Conservation (phyloP, 2,888 invertebrate genomes). For the Rhagium mordax region DNA sequence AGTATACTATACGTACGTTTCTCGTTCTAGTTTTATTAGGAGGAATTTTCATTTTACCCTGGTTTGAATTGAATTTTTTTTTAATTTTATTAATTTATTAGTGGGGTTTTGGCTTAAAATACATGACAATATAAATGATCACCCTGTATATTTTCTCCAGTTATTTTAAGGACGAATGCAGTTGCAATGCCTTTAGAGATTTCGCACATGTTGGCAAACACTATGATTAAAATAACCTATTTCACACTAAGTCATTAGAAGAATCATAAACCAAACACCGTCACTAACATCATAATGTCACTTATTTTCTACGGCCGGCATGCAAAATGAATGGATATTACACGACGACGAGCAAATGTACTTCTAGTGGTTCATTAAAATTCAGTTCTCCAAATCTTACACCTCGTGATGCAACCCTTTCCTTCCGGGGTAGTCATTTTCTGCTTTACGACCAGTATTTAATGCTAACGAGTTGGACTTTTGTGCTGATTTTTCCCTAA, state of each 20-base stretch:
- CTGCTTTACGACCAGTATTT: conserved; percentile 22
- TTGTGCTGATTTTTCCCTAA: conserved; percentile 33
- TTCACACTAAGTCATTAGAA: neutral
- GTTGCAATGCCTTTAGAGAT: neutral
- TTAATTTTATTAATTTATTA: too few species aligned
- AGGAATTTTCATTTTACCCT: too few species aligned
- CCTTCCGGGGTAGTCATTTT: conserved; percentile 21
- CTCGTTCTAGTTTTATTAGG: too few species aligned
- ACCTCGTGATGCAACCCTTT: conserved; percentile 29
- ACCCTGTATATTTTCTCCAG: too few species aligned
- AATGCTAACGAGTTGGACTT: conserved; percentile 33
- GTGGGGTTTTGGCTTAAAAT: too few species aligned
- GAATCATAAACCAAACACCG: conserved; percentile 15
- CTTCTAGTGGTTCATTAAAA: conserved; percentile 48
- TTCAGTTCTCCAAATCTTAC: conserved; percentile 44
- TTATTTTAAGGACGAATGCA: neutral
- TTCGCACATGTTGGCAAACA: neutral
- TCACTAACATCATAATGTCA: conserved; percentile 20
- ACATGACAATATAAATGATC: too few species aligned
- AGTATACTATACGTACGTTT: too few species aligned
- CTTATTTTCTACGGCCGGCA: conserved; percentile 2
- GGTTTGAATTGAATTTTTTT: too few species aligned
- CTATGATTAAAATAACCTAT: neutral
- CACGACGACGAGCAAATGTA: conserved; percentile 39
- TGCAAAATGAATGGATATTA: conserved; percentile 46